These are phyloP conservation scores for Phalanger gymnotis DNA, from an alignment of 2,797 vertebrate genomes.

Conservation along the genomic window DNA sequence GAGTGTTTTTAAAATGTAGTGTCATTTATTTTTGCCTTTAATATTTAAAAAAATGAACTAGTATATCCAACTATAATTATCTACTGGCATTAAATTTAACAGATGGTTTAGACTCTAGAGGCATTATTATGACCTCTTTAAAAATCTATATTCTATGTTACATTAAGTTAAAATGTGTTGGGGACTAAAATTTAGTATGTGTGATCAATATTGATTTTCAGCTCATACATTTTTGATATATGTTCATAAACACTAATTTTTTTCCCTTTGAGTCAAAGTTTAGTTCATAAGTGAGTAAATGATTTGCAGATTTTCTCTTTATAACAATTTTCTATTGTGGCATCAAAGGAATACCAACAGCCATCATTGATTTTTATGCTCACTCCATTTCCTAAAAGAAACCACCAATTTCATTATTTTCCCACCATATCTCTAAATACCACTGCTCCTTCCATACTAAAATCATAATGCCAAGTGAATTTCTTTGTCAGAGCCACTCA, in stretches of 20 bases:
- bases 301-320: conserved; percentile 6
- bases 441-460: not conserved
- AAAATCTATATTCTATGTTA: not conserved
- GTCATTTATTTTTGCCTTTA: not conserved
- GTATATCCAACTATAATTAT: not conserved
- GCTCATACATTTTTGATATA: not conserved
- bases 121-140: conserved; percentile 36
- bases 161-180: conserved; percentile 15
- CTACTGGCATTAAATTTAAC: conserved; percentile 30
- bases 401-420: not conserved
- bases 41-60: not conserved
- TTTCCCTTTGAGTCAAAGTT: conserved; percentile 1
- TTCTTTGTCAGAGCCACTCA: conserved; percentile 31
- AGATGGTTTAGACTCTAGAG: not conserved
- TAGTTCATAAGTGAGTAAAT: not conserved
- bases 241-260: not conserved
- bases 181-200: not conserved
- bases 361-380: conserved; percentile 38
- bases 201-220: not conserved
- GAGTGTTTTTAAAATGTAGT: not conserved
- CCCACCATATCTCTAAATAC: not conserved
- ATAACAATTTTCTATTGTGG: conserved; percentile 19
- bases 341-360: not conserved
- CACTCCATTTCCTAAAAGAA: conserved; percentile 34
- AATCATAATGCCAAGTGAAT: not conserved